phyloP scores from a whole-genome alignment of 2,888 invertebrate genomes.

The Helobdella robusta region DNA sequence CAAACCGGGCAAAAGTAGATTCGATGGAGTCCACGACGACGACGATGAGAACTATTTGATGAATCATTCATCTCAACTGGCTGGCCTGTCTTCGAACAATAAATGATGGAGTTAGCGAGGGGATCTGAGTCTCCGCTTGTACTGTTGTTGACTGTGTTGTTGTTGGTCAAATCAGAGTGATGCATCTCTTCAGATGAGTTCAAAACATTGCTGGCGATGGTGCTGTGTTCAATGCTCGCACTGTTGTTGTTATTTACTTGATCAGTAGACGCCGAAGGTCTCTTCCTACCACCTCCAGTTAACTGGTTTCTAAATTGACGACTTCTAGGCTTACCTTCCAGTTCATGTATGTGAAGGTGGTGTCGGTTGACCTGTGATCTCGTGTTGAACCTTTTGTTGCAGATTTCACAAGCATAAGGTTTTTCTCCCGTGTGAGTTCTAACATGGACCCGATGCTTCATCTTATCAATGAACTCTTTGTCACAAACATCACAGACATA shows the following conservation, averaged over 20 bases:
- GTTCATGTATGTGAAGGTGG: conserved; percentile 22
- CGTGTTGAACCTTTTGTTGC: conserved; percentile 19
- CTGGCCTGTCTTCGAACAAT: conserved; percentile 22
- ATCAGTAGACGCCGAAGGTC: neutral
- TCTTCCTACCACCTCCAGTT: neutral
- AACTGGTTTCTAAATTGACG: conserved; percentile 17
- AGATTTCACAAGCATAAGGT: conserved; percentile 23
- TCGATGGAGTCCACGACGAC: conserved; percentile 17
- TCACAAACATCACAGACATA: conserved; percentile 24
- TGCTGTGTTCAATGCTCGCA: neutral
- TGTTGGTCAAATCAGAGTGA: neutral
- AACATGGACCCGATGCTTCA: conserved; percentile 22
- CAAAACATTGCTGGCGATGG: neutral
- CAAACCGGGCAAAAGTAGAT: conserved; percentile 24
- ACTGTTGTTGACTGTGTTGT: conserved; percentile 13
- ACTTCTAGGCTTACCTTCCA: conserved; percentile 22
- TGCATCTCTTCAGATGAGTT: neutral
- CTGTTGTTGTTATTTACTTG: neutral
- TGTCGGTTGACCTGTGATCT: conserved; percentile 24
- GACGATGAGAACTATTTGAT: neutral
- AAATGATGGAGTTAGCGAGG: conserved; percentile 19
- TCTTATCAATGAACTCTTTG: conserved; percentile 25
- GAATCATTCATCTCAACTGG: conserved; percentile 11
- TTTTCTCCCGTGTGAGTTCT: conserved; percentile 24
- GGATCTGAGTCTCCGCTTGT: conserved; percentile 8